A percentile compares a stretch with the other conserved stretches of the same genome.
Conservation (phyloP, 2,888 invertebrate genomes). For the Taenaris catops region DNA sequence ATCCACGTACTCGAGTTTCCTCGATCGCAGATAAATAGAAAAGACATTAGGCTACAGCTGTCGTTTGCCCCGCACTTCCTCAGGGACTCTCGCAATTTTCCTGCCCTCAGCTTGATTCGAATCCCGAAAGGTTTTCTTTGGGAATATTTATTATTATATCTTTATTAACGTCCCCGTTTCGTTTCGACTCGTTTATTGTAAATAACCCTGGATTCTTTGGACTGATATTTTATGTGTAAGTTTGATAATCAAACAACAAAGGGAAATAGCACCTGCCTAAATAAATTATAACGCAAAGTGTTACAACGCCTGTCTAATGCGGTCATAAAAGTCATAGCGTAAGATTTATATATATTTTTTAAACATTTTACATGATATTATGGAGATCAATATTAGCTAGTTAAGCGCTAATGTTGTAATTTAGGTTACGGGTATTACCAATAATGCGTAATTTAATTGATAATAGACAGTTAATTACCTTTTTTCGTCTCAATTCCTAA, state of each 20-base stretch:
- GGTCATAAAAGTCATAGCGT: conserved; percentile 9
- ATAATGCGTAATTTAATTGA: too few relatives aligned
- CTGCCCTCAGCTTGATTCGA: conserved; percentile 75
- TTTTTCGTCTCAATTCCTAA: too few relatives aligned
- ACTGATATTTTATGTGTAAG: too few relatives aligned
- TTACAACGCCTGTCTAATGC: conserved; percentile 5
- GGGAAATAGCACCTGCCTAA: conserved; percentile 8
- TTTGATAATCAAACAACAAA: too few relatives aligned
- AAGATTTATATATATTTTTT: too few relatives aligned
- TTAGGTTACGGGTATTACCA: too few relatives aligned
- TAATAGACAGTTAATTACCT: too few relatives aligned
- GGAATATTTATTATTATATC: conserved; percentile 78
- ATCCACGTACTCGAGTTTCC: conserved; percentile 42
- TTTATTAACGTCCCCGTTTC: conserved; percentile 66
- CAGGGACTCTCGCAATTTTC: conserved; percentile 72
- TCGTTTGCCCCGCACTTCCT: conserved; percentile 56
- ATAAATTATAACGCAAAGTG: conserved; percentile 20
- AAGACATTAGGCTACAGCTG: conserved; percentile 73
- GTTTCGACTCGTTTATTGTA: conserved; percentile 57
- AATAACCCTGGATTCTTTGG: conserved; percentile 37
- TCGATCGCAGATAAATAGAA: conserved; percentile 72
- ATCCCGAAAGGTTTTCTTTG: conserved; percentile 68
- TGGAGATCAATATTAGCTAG: too few relatives aligned
- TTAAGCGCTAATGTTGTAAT: too few relatives aligned
- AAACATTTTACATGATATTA: too few relatives aligned